phyloP scores from a whole-genome alignment of 2,888 invertebrate genomes.

The Harpagoxenus sublaevis region DNA sequence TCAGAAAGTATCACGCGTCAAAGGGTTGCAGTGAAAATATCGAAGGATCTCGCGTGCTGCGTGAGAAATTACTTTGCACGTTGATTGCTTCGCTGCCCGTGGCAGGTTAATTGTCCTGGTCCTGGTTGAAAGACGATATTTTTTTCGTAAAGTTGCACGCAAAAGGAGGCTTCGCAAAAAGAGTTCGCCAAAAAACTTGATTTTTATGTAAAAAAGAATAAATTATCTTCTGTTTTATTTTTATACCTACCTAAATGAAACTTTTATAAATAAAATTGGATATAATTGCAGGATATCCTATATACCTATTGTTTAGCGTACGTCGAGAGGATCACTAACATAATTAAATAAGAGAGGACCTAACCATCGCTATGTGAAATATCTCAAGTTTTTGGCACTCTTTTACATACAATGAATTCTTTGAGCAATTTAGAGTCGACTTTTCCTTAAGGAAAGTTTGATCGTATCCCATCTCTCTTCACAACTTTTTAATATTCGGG shows the following conservation, averaged over 20 bases:
- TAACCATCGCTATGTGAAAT: slow-evolving; percentile 7
- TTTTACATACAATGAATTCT: slow-evolving; percentile 9
- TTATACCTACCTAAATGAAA: no score
- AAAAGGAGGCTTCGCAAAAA: slow-evolving; percentile 15
- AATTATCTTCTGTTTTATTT: neutral
- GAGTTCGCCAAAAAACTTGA: no score
- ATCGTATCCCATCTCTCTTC: slow-evolving; percentile 18
- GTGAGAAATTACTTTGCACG: slow-evolving; percentile 42
- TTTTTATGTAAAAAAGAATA: neutral
- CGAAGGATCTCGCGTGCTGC: slow-evolving; percentile 34
- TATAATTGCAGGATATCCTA: neutral
- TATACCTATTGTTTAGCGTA: neutral
- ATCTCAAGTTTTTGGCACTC: neutral
- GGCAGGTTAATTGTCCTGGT: slow-evolving; percentile 30
- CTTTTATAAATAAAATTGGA: neutral
- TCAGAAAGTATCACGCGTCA: slow-evolving; percentile 65
- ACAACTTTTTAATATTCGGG: slow-evolving; percentile 43
- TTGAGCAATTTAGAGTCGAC: slow-evolving; percentile 27
- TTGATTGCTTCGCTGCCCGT: slow-evolving; percentile 13
- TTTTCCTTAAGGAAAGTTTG: slow-evolving; percentile 33
- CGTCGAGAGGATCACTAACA: neutral
- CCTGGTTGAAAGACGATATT: slow-evolving; percentile 9
- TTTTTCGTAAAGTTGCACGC: slow-evolving; percentile 10
- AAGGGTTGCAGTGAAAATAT: slow-evolving; percentile 64
- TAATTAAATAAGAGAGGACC: neutral